Base-by-base conservation (phyloP, 2,888 invertebrate genomes). In the Coleophora flavipennella region DNA sequence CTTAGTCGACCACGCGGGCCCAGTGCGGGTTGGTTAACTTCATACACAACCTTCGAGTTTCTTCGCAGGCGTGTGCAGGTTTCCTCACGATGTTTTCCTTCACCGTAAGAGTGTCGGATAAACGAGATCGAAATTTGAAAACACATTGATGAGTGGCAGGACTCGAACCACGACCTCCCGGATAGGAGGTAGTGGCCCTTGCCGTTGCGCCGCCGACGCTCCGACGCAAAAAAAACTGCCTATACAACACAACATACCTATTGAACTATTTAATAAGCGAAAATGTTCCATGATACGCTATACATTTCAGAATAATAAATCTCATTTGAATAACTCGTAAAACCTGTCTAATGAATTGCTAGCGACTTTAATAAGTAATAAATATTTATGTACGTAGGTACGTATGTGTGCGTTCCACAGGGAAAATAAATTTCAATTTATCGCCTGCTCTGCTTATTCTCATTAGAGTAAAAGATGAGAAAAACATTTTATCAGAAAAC, bases 341-440 rank as follows among this genome's bases (percentile, higher is more conserved):
- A 71, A 65, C 57, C 56, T 60, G 49, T 62, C 62, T 62, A 74
- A 69, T 73, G 61, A 71, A 74, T 72, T 69, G 66, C 67, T 55
- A 57, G 65, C 54, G 58, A 67, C 56, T 67, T 70, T 67, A 70
- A 68, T 69, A 69, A 65, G 64, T 66, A 68, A 74, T 71, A 72
- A 64, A 73, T 73, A 70, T 71, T 67, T 67, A 70, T 68, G 55
- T 61, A 55, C 44, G 57, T 61, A 56, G 45, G 57, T 61, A 50
- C 62, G 55, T 67, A 50, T 62, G 55, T 67, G 60, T 66, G 61
- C 59, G 60, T 65, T 56, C 55, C 52, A 50, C 44, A 55, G 53
- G 60, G 64, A 64, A 72, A 71, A 72, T 73, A 76, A 72, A 77
- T 76, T 71, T 69, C 60, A 74, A 76, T 77, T 71, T 73, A 70